Conservation (phyloP, 2,113 vertebrate species). For the Podarcis muralis region DNA sequence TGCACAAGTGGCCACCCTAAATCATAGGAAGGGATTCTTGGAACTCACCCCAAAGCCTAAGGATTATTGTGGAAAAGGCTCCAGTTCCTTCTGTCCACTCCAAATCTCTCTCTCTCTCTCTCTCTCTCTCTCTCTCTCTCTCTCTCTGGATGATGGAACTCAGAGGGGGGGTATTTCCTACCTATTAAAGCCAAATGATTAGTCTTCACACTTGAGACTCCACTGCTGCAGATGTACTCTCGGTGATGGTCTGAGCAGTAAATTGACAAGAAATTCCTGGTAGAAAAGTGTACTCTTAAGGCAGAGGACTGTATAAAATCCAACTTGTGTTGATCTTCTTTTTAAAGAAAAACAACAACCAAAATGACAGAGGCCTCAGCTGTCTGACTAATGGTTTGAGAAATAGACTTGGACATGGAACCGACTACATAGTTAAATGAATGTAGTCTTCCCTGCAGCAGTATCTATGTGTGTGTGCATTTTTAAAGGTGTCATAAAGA, state of each 20-base stretch:
- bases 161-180: not conserved
- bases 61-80: not conserved
- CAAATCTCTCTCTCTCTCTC: not conserved
- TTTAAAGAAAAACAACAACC: not conserved
- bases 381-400: not conserved
- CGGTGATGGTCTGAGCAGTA: not conserved
- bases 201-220: not conserved
- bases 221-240: not conserved
- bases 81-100: not conserved
- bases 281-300: too few relatives aligned
- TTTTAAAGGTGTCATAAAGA: not conserved
- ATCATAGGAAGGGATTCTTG: not conserved
- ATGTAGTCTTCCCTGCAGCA: not conserved
- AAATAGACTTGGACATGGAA: slow-evolving; percentile 33
- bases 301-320: not conserved
- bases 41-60: not conserved
- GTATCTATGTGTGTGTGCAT: not conserved
- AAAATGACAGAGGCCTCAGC: not conserved
- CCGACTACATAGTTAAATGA: not conserved
- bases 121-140: not conserved
- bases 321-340: not conserved
- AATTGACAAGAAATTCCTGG: not conserved
- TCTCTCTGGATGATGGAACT: not conserved
- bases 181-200: not conserved
- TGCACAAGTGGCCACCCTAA: too few relatives aligned